Evolutionary conservation across 2,797 vertebrate genomes (phyloP).

Genomic region (Oreochromis mossambicus): DNA sequence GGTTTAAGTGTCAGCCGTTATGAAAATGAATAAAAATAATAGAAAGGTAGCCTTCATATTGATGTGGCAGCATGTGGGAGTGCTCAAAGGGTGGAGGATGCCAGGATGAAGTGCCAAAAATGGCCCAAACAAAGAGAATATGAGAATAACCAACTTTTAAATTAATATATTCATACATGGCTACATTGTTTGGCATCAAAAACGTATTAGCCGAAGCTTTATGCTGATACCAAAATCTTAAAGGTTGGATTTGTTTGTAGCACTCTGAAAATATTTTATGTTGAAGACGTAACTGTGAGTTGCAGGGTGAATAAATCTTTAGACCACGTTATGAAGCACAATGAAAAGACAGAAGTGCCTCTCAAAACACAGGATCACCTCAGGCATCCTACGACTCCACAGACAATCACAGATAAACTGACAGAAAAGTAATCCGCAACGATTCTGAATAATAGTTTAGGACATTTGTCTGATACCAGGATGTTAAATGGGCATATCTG

Average conservation of each 20-base stretch:
- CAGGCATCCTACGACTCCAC: background rate
- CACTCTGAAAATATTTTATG: background rate
- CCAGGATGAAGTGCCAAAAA: background rate
- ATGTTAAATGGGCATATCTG: background rate
- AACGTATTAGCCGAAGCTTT: background rate
- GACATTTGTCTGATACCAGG: background rate
- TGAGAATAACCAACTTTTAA: background rate
- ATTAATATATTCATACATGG: background rate
- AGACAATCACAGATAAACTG: background rate
- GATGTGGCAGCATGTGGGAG: background rate
- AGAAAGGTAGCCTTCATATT: fast-evolving
- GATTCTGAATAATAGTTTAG: background rate
- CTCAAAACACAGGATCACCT: background rate
- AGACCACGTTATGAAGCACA: background rate
- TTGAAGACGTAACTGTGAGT: background rate
- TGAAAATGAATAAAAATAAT: background rate
- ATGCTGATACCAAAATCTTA: background rate
- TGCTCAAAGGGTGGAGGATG: background rate
- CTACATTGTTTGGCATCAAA: background rate
- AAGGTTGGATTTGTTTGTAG: background rate
- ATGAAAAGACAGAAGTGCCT: background rate
- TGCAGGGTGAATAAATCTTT: background rate
- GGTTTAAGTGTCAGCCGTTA: background rate
- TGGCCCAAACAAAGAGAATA: background rate
- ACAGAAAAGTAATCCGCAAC: fast-evolving